These are phyloP conservation scores for Gryllus longicercus DNA, from an alignment of 2,888 invertebrate species.

Conservation along the genomic window DNA sequence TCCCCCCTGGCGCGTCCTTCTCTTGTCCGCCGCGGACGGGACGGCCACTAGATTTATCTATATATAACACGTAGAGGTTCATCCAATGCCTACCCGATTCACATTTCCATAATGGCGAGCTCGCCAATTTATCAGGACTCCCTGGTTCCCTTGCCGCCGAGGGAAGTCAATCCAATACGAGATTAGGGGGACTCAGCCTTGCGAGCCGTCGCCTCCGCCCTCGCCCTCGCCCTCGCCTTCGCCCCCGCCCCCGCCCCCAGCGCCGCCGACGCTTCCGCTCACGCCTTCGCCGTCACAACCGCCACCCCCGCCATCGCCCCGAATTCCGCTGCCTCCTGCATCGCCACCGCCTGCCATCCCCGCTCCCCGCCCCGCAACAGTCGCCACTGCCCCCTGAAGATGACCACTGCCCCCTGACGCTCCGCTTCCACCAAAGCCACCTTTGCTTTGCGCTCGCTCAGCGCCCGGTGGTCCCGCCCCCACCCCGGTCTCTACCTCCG, in stretches of 20 bases:
- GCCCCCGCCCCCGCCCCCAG: background rate
- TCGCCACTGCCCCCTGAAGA: background rate
- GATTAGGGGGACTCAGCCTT: background rate
- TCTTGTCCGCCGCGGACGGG: background rate
- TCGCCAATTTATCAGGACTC: background rate
- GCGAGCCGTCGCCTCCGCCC: background rate
- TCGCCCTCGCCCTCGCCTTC: background rate
- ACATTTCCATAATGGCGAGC: conserved; percentile 11
- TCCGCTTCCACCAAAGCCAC: background rate
- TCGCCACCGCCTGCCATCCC: background rate
- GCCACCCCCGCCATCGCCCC: background rate
- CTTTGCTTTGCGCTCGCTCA: too few species aligned
- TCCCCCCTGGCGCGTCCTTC: background rate
- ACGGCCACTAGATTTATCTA: conserved; percentile 5
- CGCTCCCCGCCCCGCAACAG: background rate
- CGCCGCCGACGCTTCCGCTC: background rate
- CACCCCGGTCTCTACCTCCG: background rate
- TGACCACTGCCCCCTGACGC: background rate
- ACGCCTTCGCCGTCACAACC: background rate
- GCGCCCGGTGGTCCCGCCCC: background rate
- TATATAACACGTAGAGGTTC: conserved; percentile 10
- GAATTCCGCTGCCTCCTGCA: background rate
- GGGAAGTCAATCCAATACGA: conserved; percentile 17
- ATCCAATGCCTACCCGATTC: conserved; percentile 17
- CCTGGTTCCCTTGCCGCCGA: background rate